A percentile compares a stretch with the other conserved stretches of the same genome.
These are phyloP conservation scores for Dicyrtoma fusca DNA, from an alignment of 2,888 invertebrate species.

Conservation along the genomic window DNA sequence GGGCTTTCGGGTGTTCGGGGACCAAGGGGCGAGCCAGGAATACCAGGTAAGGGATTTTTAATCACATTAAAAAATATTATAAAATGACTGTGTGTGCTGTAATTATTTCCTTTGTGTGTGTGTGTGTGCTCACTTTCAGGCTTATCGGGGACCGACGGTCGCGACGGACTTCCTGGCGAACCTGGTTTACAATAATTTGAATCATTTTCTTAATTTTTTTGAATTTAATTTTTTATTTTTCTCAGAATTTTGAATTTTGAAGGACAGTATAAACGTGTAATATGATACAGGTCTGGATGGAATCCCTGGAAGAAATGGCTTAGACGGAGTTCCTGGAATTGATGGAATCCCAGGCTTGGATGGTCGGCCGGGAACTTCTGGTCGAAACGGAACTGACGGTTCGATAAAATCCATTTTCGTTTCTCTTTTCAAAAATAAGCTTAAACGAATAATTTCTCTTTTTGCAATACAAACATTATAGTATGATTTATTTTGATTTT, in stretches of 20 bases:
- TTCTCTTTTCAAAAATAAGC: too few species aligned
- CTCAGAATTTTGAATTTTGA: neutral
- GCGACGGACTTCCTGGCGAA: slow-evolving; percentile 87
- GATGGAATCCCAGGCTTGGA: slow-evolving; percentile 74
- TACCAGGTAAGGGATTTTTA: slow-evolving; percentile 33
- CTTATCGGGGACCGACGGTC: slow-evolving; percentile 74
- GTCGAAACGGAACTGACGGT: slow-evolving; percentile 69
- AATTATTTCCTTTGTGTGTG: too few species aligned
- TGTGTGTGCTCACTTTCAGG: too few species aligned
- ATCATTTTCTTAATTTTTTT: neutral
- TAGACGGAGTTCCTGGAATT: slow-evolving; percentile 72
- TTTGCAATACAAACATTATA: neutral
- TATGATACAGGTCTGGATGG: slow-evolving; percentile 75
- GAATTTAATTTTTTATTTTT: neutral
- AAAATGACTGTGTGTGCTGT: neutral
- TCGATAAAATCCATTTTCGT: slow-evolving; percentile 44
- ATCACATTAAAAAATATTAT: too few species aligned
- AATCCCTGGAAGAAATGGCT: slow-evolving; percentile 75
- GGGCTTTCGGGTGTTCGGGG: slow-evolving; percentile 73
- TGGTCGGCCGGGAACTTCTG: slow-evolving; percentile 65
- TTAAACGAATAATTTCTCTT: too few species aligned
- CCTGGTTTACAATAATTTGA: slow-evolving; percentile 64
- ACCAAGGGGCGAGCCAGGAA: slow-evolving; percentile 69
- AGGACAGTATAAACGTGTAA: neutral
- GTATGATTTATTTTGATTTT: neutral